phyloP scores from a whole-genome alignment of 1,140 invertebrate species.

The Andrena cerasifolii region DNA sequence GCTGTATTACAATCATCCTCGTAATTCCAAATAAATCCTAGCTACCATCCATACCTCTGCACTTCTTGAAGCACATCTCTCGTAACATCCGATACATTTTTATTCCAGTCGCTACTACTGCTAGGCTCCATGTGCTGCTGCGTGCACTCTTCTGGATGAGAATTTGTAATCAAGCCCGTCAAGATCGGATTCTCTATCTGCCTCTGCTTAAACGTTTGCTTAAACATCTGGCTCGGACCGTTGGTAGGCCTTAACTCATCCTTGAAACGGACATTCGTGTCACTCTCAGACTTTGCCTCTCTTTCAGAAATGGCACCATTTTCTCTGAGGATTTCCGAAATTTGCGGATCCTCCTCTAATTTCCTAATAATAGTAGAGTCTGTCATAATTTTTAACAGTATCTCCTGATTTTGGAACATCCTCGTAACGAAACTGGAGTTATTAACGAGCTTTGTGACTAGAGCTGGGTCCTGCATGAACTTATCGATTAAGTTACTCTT shows the following conservation, averaged over 20 bases:
- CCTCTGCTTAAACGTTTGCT: conserved; percentile 19
- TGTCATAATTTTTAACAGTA: conserved; percentile 75
- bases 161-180: conserved; percentile 76
- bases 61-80: conserved; percentile 86
- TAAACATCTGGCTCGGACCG: conserved; percentile 3
- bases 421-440: conserved; percentile 73
- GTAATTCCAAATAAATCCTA: too few relatives aligned
- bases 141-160: conserved; percentile 59
- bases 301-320: conserved; percentile 37
- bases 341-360: conserved; percentile 72
- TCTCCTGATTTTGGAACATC: conserved; percentile 73
- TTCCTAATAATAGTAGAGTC: conserved; percentile 67
- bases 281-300: conserved; percentile 8
- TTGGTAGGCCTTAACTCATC: conserved; percentile 8
- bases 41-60: conserved; percentile 80
- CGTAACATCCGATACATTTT: conserved; percentile 80
- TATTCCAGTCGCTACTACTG: conserved; percentile 54
- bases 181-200: conserved; percentile 76
- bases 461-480: conserved; percentile 55
- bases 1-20: too few relatives aligned
- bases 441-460: conserved; percentile 69
- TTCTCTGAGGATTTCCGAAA: conserved; percentile 69
- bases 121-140: conserved; percentile 41
- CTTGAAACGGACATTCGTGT: conserved; percentile 11
- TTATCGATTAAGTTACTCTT: conserved; percentile 55